A percentile compares a stretch with the other conserved stretches of the same genome.
phyloP scores from a whole-genome alignment of 2,888 invertebrate species.

The Eucera pruinosa region DNA sequence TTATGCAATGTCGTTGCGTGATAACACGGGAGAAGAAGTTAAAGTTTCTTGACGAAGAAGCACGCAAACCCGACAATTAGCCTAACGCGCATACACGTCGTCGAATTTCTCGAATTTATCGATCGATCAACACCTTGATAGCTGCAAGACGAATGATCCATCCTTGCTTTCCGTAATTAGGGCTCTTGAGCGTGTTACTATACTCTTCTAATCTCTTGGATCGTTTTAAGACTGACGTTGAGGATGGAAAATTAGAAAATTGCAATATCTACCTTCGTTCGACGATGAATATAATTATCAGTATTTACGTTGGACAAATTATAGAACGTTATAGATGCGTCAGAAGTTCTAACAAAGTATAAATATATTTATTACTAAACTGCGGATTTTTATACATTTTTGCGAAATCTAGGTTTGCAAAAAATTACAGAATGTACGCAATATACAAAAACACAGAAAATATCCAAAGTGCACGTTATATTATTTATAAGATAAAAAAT shows the following conservation, averaged over 20 bases:
- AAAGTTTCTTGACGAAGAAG: constrained; percentile 34
- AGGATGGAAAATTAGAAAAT: not conserved
- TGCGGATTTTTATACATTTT: no score
- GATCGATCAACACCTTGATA: constrained; percentile 57
- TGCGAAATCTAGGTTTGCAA: no score
- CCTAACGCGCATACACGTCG: constrained; percentile 44
- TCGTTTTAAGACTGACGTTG: not conserved
- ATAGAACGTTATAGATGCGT: no score
- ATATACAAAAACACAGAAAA: no score
- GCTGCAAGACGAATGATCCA: constrained; percentile 44
- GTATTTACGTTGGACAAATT: no score
- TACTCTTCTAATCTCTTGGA: constrained; percentile 8
- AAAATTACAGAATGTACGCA: no score
- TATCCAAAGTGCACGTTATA: no score
- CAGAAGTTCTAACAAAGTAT: no score
- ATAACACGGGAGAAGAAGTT: constrained; percentile 42
- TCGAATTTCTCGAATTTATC: constrained; percentile 59
- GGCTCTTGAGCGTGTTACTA: constrained; percentile 23
- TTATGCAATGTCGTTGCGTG: constrained; percentile 63
- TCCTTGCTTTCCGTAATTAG: constrained; percentile 51
- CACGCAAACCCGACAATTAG: constrained; percentile 60
- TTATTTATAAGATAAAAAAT: no score
- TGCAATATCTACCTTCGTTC: no score
- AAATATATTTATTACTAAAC: no score
- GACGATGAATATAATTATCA: not conserved